A percentile compares a stretch with the other conserved stretches of the same genome.
Evolutionary conservation across 2,888 invertebrate genomes (phyloP).

Genomic region (Ornithoptera alexandrae): DNA sequence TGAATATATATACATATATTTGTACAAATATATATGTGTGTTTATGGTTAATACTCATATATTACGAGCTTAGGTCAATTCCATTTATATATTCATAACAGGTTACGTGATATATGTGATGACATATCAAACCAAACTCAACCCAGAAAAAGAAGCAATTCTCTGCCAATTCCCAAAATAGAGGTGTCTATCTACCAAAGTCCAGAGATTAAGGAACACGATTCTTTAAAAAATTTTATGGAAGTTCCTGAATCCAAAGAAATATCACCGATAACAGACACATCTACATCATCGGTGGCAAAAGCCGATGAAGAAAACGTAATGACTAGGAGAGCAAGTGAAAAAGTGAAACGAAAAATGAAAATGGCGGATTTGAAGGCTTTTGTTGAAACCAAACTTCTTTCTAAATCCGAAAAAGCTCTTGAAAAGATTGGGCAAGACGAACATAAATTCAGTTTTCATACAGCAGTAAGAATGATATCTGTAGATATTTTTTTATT

Average conservation of each 20-base stretch:
- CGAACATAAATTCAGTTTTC: slow-evolving; percentile 81
- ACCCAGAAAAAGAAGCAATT: slow-evolving; percentile 93
- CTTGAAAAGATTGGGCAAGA: slow-evolving; percentile 93
- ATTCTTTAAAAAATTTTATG: slow-evolving; percentile 86
- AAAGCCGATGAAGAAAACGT: slow-evolving; percentile 65
- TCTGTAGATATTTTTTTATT: slow-evolving; percentile 71
- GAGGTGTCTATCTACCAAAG: slow-evolving; percentile 92
- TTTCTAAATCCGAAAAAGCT: slow-evolving; percentile 95
- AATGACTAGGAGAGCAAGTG: slow-evolving; percentile 84
- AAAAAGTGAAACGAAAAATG: slow-evolving; percentile 91
- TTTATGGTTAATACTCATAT: no score
- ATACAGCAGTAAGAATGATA: slow-evolving; percentile 82
- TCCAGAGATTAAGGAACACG: slow-evolving; percentile 83
- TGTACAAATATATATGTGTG: no score
- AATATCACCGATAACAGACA: slow-evolving; percentile 82
- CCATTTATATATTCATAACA: slow-evolving; percentile 46
- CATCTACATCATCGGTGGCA: slow-evolving; percentile 52
- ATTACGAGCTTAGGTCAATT: no score
- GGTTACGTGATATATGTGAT: slow-evolving; percentile 92
- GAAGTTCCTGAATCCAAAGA: slow-evolving; percentile 88
- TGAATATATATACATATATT: no score
- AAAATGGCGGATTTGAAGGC: slow-evolving; percentile 95
- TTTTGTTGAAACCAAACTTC: slow-evolving; percentile 93
- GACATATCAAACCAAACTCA: slow-evolving; percentile 88
- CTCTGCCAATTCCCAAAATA: slow-evolving; percentile 95